Percentiles rank a stretch among this genome's conserved stretches.
phyloP scores from a whole-genome alignment of 2,888 invertebrate species.

The Caenorhabditis sp. region DNA sequence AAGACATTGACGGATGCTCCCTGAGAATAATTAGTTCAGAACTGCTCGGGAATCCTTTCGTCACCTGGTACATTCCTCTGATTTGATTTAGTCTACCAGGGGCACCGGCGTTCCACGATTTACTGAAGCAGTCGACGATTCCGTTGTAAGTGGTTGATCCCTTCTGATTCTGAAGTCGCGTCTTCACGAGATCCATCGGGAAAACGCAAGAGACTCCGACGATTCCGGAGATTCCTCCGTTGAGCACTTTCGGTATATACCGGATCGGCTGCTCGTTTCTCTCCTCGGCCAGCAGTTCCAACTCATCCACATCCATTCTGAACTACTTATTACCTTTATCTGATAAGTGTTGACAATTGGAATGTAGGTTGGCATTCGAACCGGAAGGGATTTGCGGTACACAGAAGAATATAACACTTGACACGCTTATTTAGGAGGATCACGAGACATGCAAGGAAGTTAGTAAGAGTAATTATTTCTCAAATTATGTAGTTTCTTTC shows the following conservation, averaged over 20 bases:
- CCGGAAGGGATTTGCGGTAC: no score
- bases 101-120: constrained; percentile 93
- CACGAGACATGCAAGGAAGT: constrained; percentile 11
- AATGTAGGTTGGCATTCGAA: no score
- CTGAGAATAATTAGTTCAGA: constrained; percentile 21
- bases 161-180: constrained; percentile 93
- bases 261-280: constrained; percentile 51
- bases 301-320: constrained; percentile 61
- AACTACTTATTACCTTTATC: no score
- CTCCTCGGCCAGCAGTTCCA: constrained; percentile 57
- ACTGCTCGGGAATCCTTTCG: constrained; percentile 85
- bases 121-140: constrained; percentile 95
- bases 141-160: constrained; percentile 90
- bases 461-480: background rate
- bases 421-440: constrained; percentile 6
- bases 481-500: constrained; percentile 3
- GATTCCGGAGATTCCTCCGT: constrained; percentile 84
- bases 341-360: no score
- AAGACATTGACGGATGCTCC: constrained; percentile 90
- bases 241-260: constrained; percentile 90
- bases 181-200: constrained; percentile 96
- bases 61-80: constrained; percentile 59
- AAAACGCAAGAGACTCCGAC: constrained; percentile 92
- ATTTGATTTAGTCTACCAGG: constrained; percentile 40
- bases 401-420: background rate